phyloP scores from a whole-genome alignment of 2,113 vertebrate genomes.

The Falco punctatus region DNA sequence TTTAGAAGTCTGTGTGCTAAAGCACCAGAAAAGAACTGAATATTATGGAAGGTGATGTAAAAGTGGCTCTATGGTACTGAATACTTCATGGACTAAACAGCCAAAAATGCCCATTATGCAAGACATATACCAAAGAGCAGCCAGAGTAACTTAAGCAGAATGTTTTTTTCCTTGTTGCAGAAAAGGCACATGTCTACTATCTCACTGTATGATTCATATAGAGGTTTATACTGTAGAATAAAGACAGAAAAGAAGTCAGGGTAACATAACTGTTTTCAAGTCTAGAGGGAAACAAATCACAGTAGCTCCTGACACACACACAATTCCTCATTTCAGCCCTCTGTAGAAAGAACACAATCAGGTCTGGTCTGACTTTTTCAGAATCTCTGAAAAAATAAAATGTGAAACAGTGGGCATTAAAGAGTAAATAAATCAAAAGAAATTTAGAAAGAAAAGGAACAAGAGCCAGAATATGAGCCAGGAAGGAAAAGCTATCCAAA shows the following conservation, averaged over 20 bases:
- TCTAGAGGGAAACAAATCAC: neutral
- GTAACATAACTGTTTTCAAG: neutral
- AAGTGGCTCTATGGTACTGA: neutral
- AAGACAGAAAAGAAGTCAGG: neutral
- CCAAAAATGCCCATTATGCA: neutral
- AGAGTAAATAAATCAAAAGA: neutral
- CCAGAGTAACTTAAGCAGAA: neutral
- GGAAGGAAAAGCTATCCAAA: neutral
- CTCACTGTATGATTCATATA: neutral
- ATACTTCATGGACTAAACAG: neutral
- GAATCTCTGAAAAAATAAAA: neutral
- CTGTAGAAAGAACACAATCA: neutral
- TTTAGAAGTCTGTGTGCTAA: neutral
- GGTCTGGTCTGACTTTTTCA: neutral
- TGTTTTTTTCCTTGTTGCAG: neutral
- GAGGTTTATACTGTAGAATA: neutral
- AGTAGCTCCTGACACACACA: neutral
- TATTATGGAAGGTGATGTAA: neutral
- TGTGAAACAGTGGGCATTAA: neutral
- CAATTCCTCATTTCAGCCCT: neutral
- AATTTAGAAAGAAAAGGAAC: neutral
- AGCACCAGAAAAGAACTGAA: neutral
- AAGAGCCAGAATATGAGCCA: neutral
- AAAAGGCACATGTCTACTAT: neutral
- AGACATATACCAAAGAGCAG: neutral